Base-by-base conservation (phyloP, 2,888 invertebrate genomes). In the Acrobasis repandana region DNA sequence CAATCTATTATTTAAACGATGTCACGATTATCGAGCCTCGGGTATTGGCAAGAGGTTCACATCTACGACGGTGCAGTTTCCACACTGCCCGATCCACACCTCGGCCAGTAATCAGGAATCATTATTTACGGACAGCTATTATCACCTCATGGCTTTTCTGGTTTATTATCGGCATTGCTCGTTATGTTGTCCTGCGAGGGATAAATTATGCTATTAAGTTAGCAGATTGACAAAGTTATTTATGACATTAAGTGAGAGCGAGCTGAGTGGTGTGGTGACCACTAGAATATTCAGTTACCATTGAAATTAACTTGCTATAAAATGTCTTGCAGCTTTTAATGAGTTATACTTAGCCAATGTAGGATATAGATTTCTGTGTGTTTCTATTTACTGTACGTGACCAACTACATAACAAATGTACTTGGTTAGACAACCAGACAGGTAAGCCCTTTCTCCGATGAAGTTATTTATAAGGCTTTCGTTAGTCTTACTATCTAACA, bases 191-290 rank as follows among this genome's bases (percentile, higher is more conserved):
- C 90, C 87, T 86, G 87, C 70, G 83, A 87, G 82, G 88, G 89
- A 88, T 90, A 91, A 91, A 90, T 91, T 91, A 89, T 90, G 88
- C 90, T 89, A 90, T 91, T 91, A 91, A 90, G 91, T 91, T 90
- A 90, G 90, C 88, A 87, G 91, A 90, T 90, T 91, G 90, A 91
- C 91, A 90, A 88, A 90, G 88, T 90, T 91, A 90, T 91, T 91
- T 91, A 91, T 90, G 89, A 89, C 83, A 79, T 85, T 86, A 84
- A 87, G 88, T 83, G 85, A 84, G 86, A 83, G 82, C 80, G 75
- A 78, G 79, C 75, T 85, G 84, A 84, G 85, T 85, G 82, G 83
- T 84, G 85, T 85, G 82, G 83, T 84, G 82, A 83, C 80, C 83
- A 78, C 79, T 80, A 75, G 74, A 71, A 72, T 73, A 75, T 72